These are phyloP conservation scores for Porites cylindrica DNA, from an alignment of 92 coral and sea anemone genomes.

Conservation along the genomic window DNA sequence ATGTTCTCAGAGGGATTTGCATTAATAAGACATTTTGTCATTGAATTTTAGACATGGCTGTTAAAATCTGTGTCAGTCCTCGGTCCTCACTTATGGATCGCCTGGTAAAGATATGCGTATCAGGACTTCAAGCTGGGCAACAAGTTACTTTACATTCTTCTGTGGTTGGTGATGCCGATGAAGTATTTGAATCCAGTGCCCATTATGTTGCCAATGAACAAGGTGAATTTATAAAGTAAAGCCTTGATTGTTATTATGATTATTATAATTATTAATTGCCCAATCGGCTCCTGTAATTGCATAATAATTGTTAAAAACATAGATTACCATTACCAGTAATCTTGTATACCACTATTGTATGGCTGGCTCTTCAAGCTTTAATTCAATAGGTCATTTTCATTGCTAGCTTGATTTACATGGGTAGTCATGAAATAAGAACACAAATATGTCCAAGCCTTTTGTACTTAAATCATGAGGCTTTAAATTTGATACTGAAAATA, in stretches of 20 bases:
- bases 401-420: too few relatives aligned
- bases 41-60: slow-evolving; percentile 5
- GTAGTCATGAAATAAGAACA: too few relatives aligned
- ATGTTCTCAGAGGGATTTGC: not conserved
- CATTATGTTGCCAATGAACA: slow-evolving; percentile 26
- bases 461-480: too few relatives aligned
- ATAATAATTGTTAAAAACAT: too few relatives aligned
- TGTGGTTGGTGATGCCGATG: slow-evolving; percentile 24
- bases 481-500: too few relatives aligned
- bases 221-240: slow-evolving; percentile 5
- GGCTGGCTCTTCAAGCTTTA: too few relatives aligned
- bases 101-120: slow-evolving; percentile 29
- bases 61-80: slow-evolving; percentile 11
- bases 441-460: too few relatives aligned
- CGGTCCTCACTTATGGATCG: slow-evolving; percentile 37
- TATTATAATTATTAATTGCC: too few relatives aligned
- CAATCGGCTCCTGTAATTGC: too few relatives aligned
- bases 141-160: slow-evolving; percentile 26
- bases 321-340: too few relatives aligned
- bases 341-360: too few relatives aligned
- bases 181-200: slow-evolving; percentile 32
- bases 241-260: not conserved
- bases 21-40: not conserved
- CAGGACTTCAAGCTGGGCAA: slow-evolving; percentile 29
- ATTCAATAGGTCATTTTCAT: too few relatives aligned